phyloP scores from a whole-genome alignment of 2,113 vertebrate genomes.

The Theristicus caerulescens region DNA sequence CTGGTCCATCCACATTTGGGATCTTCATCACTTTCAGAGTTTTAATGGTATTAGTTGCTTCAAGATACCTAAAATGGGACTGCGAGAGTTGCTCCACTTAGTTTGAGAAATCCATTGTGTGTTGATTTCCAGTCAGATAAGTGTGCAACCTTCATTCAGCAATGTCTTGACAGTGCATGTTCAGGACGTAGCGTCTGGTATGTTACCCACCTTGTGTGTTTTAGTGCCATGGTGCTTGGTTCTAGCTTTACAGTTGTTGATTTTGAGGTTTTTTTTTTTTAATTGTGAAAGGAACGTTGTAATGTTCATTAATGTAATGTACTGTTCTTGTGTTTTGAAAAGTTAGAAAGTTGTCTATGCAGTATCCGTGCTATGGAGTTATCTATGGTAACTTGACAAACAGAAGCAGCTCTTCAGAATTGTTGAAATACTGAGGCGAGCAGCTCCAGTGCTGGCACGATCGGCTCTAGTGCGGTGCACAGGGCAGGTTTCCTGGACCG shows the following conservation, averaged over 20 bases:
- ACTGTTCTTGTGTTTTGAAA: not conserved
- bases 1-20: fast-evolving
- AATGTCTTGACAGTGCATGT: not conserved
- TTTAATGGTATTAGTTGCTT: not conserved
- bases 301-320: not conserved
- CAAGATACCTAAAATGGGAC: not conserved
- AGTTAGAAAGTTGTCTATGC: not conserved
- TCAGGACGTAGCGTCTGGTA: not conserved
- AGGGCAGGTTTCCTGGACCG: too few relatives aligned
- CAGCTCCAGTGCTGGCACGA: too few relatives aligned
- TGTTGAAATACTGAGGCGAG: not conserved
- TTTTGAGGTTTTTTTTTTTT: not conserved
- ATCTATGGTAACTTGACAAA: not conserved
- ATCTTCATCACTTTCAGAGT: not conserved
- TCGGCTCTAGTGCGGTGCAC: too few relatives aligned
- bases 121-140: fast-evolving
- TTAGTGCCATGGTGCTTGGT: not conserved
- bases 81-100: not conserved
- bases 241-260: not conserved
- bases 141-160: not conserved
- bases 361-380: not conserved
- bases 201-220: not conserved
- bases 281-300: not conserved
- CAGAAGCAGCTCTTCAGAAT: not conserved
- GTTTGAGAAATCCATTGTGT: not conserved